These are phyloP conservation scores for Psylliodes chrysocephalus DNA, from an alignment of 2,888 invertebrate genomes.

Conservation along the genomic window DNA sequence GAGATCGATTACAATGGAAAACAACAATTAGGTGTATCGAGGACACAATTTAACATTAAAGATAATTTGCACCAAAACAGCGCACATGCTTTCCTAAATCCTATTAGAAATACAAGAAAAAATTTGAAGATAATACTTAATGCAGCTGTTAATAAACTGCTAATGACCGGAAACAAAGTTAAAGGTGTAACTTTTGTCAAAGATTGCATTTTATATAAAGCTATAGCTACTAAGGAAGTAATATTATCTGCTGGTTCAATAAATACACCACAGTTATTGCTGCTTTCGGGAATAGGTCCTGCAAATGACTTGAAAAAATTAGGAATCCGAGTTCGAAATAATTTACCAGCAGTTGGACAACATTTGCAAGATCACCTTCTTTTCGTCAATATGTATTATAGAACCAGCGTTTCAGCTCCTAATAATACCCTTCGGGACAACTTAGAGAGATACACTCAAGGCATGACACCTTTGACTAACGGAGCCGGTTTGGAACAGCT, in stretches of 20 bases:
- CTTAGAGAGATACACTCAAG: constrained; percentile 13
- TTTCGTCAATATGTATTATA: constrained; percentile 20
- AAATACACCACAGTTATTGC: constrained; percentile 85
- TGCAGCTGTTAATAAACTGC: constrained; percentile 54
- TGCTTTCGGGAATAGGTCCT: constrained; percentile 87
- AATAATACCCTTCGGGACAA: constrained; percentile 11
- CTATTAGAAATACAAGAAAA: constrained; percentile 20
- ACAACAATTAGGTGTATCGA: constrained; percentile 19
- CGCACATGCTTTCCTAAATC: constrained; percentile 26
- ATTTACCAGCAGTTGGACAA: constrained; percentile 77
- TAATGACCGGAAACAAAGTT: constrained; percentile 8
- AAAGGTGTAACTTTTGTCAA: constrained; percentile 24
- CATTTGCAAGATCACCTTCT: constrained; percentile 80
- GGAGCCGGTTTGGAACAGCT: constrained; percentile 15
- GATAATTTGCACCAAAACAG: constrained; percentile 16
- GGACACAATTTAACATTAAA: constrained; percentile 32
- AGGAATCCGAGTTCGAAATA: constrained; percentile 71
- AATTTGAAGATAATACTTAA: constrained; percentile 67
- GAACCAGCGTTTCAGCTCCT: constrained; percentile 7
- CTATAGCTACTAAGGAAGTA: constrained; percentile 77
- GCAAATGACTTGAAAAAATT: constrained; percentile 69
- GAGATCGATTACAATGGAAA: constrained; percentile 28
- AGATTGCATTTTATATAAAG: constrained; percentile 54
- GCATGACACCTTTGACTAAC: constrained; percentile 20
- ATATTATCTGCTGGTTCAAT: constrained; percentile 84